phyloP scores from a whole-genome alignment of 2,797 vertebrate genomes.

The Natrix natrix region DNA sequence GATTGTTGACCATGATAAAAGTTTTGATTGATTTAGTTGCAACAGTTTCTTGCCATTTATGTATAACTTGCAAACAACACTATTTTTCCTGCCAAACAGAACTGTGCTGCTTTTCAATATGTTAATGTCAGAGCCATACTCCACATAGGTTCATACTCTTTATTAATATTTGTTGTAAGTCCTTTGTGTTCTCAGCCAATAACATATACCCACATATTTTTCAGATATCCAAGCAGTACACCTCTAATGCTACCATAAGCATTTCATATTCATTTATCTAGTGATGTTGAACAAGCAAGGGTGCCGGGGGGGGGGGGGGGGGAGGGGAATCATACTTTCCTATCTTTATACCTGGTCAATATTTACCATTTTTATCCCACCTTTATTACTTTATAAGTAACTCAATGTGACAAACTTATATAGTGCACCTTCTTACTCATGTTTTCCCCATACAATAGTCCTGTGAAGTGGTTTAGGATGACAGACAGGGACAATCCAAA shows the following conservation, averaged over 20 bases:
- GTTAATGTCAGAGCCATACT: neutral
- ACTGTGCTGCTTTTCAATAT: neutral
- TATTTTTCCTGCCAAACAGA: neutral
- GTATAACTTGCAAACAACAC: neutral
- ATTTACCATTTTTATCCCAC: neutral
- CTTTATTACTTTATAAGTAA: neutral
- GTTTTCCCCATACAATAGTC: neutral
- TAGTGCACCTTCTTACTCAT: neutral
- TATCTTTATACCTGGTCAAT: neutral
- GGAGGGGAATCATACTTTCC: neutral
- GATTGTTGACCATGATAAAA: neutral
- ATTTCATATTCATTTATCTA: neutral
- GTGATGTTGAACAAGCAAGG: neutral
- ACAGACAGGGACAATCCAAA: neutral
- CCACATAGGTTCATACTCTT: neutral
- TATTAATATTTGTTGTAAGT: neutral
- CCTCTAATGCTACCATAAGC: neutral
- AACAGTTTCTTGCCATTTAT: neutral
- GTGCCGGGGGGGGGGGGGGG: too few relatives aligned
- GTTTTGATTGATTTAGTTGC: neutral
- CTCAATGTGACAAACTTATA: neutral
- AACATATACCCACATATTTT: neutral
- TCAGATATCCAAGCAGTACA: neutral
- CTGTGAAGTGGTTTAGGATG: neutral
- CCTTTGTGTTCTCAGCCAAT: neutral